Evolutionary conservation across 2,888 invertebrate species (phyloP), one percentile per base, ranked within the genome.

Genomic region (Chrysina gloriosa): DNA sequence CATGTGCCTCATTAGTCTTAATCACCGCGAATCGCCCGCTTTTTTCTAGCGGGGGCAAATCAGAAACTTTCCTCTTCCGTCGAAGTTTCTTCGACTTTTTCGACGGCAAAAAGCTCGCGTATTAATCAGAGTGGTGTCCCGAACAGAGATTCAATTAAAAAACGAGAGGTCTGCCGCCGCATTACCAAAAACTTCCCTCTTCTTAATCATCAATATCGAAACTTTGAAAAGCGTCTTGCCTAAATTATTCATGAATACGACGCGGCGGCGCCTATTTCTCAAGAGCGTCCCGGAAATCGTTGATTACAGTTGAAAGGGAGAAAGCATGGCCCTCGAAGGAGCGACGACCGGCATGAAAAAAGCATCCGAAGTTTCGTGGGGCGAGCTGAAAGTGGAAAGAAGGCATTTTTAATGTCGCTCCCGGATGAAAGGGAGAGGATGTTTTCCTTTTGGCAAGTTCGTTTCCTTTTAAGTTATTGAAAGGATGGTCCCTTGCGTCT

Each of bases 221-320:
- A 42, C 16, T 36, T 36, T 36, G 11, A 36, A 14, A 36, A 36
- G 14, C 36, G 14, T 36, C 36, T 36, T 5, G 36, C 36, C n/a
- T 36, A n/a, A 36, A 36, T 36, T 36, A 36, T 52, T 52, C 29
- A 54, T 54, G 29, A 29, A 29, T 54, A 29, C 29, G 27, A 29
- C 2, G 14, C 6, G 31, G 27, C 31, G 2, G 5, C 14, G 27
- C 4, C 7, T n/a, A 7, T 54, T 29, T 31, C 16, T 42, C 7
- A 3, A 14, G 42, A 42, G 7, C 4, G 2, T 4, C 9, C 42
- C 19, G 9, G 16, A 11, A 42, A 42, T 42, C 42, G 42, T 7
- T 42, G 42, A 42, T 42, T 42, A 14, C 42, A 16, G 42, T 14
- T 42, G 16, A 42, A 42, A 16, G 19, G n/a, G 6, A 42, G 16